These are phyloP conservation scores for Watsonalla cultraria DNA, from an alignment of 2,888 invertebrate genomes.

Conservation along the genomic window DNA sequence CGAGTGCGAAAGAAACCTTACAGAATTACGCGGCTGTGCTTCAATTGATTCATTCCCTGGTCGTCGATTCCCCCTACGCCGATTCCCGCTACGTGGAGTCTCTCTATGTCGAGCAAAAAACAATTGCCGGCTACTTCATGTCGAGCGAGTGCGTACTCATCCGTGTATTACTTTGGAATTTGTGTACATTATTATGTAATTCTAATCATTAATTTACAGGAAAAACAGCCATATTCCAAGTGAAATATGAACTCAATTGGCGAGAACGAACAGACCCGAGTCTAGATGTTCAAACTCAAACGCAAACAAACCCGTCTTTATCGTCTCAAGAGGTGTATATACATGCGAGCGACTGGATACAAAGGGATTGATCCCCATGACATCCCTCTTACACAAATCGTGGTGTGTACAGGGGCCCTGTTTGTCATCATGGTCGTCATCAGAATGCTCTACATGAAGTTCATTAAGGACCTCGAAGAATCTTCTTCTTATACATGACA, in stretches of 20 bases:
- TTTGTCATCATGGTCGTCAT: conserved; percentile 23
- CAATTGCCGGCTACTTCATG: too few relatives aligned
- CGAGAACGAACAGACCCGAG: not conserved
- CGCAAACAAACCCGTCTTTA: conserved; percentile 17
- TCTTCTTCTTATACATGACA: not conserved
- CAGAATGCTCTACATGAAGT: conserved; percentile 23
- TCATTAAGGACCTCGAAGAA: conserved; percentile 9
- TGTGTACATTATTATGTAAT: too few relatives aligned
- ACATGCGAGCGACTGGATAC: conserved; percentile 14
- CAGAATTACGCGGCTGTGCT: too few relatives aligned
- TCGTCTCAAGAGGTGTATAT: conserved; percentile 26
- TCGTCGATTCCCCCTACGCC: too few relatives aligned
- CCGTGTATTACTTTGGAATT: too few relatives aligned
- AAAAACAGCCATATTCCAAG: not conserved
- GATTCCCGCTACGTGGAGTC: too few relatives aligned
- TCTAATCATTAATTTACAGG: too few relatives aligned
- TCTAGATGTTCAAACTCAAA: conserved; percentile 22
- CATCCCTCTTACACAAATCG: conserved; percentile 13
- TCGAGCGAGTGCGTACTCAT: too few relatives aligned
- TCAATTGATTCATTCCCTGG: too few relatives aligned
- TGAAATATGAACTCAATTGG: not conserved
- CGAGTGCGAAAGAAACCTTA: too few relatives aligned
- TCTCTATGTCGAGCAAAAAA: too few relatives aligned
- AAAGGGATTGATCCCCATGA: conserved; percentile 3
- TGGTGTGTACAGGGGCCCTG: conserved; percentile 21